Conservation (phyloP, 1,140 invertebrate genomes). For the Wiebesia pumilae region DNA sequence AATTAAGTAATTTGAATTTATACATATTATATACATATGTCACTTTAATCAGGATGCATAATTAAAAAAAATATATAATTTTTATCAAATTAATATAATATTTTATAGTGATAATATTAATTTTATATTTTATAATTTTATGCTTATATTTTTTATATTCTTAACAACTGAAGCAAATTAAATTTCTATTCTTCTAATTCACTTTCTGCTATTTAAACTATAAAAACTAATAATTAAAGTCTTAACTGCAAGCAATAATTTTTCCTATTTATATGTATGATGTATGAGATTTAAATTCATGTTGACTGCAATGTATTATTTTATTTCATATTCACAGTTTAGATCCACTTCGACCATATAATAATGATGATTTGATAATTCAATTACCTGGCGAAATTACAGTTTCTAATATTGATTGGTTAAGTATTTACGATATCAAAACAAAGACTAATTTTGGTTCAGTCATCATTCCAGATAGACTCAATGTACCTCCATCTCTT, state of each 20-base stretch:
- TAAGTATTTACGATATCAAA: conserved; percentile 86
- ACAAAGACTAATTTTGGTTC: conserved; percentile 84
- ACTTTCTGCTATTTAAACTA: neutral
- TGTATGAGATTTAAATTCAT: neutral
- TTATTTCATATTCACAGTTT: conserved; percentile 74
- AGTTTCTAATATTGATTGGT: conserved; percentile 90
- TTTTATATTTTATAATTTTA: neutral
- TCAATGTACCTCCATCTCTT: conserved; percentile 91
- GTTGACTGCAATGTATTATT: neutral
- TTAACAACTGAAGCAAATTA: no score
- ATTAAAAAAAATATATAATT: neutral
- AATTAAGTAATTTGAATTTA: no score
- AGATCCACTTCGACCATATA: conserved; percentile 82
- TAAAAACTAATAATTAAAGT: neutral
- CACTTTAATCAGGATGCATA: neutral
- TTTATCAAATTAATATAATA: neutral
- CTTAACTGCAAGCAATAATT: neutral
- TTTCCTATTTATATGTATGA: neutral
- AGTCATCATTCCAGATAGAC: conserved; percentile 84
- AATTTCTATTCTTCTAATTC: no score
- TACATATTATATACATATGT: neutral
- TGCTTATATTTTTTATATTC: neutral
- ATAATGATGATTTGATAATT: conserved; percentile 84
- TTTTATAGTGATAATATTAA: neutral
- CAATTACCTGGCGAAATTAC: conserved; percentile 88